A percentile compares a stretch with the other conserved stretches of the same genome.
phyloP scores from a whole-genome alignment of 1,140 invertebrate genomes.

The Eciton burchellii region DNA sequence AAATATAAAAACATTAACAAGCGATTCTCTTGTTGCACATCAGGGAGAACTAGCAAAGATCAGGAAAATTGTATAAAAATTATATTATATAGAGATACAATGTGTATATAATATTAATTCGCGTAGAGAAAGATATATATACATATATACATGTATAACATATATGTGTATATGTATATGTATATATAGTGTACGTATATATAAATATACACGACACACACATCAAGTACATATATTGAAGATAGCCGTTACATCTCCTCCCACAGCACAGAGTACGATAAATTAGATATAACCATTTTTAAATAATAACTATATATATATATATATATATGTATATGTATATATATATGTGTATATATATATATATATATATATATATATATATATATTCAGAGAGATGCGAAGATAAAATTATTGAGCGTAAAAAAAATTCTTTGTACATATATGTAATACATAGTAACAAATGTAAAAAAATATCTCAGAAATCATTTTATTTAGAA shows the following conservation, averaged over 20 bases:
- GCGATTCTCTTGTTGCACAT: constrained; percentile 60
- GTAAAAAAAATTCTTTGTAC: constrained; percentile 70
- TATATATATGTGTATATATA: constrained; percentile 30
- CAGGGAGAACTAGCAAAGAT: constrained; percentile 63
- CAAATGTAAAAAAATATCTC: constrained; percentile 70
- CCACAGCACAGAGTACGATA: constrained; percentile 65
- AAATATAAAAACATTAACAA: constrained; percentile 59
- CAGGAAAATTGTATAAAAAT: constrained; percentile 78
- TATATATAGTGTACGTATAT: neutral
- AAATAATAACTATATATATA: constrained; percentile 66
- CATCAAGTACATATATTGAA: constrained; percentile 59
- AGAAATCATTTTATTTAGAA: constrained; percentile 68
- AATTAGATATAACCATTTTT: constrained; percentile 73
- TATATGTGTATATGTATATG: constrained; percentile 36
- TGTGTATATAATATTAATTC: constrained; percentile 66
- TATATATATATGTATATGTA: constrained; percentile 40
- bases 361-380: constrained; percentile 41
- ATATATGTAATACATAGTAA: constrained; percentile 68
- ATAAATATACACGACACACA: constrained; percentile 41
- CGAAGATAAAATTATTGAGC: constrained; percentile 56
- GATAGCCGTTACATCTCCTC: constrained; percentile 62
- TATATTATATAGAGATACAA: constrained; percentile 66
- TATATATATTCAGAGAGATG: constrained; percentile 35
- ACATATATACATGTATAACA: constrained; percentile 20
- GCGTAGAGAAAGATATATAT: constrained; percentile 59